Evolutionary conservation across 2,888 invertebrate species (phyloP).

Genomic region (Megalurothrips usitatus): DNA sequence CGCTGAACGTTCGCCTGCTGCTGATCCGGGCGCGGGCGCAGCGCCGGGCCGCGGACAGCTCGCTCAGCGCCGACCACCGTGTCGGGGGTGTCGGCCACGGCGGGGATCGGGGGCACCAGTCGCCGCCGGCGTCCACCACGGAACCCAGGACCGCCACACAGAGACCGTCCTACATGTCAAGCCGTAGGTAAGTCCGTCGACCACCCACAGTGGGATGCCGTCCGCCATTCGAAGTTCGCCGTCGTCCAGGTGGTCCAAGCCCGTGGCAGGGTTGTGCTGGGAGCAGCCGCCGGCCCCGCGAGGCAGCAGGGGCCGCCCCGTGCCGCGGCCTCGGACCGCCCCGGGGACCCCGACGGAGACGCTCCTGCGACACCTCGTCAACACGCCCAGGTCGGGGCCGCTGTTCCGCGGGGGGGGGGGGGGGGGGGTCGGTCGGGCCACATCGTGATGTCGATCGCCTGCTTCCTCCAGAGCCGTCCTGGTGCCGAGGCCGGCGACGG

Average conservation of each 20-base stretch:
- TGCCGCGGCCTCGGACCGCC: neutral
- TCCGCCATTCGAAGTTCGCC: no score
- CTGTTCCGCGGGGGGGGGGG: no score
- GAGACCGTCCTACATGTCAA: neutral
- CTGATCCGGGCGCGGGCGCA: conserved; percentile 5
- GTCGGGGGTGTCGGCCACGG: no score
- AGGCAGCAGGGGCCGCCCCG: neutral
- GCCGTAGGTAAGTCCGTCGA: neutral
- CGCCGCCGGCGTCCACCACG: neutral
- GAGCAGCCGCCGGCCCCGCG: neutral
- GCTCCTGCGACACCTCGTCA: no score
- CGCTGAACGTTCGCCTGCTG: conserved; percentile 11
- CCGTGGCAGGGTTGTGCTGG: no score
- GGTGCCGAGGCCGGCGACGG: neutral
- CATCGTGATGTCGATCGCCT: no score
- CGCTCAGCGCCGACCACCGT: neutral
- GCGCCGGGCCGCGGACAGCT: neutral
- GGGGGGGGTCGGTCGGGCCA: no score
- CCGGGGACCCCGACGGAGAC: neutral
- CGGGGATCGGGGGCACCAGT: neutral
- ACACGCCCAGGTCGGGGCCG: no score
- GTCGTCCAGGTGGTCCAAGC: neutral
- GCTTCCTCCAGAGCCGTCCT: neutral
- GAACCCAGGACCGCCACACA: neutral
- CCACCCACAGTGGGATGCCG: no score